phyloP scores from a whole-genome alignment of 2,113 vertebrate genomes.

The Ariopsis seemanni region DNA sequence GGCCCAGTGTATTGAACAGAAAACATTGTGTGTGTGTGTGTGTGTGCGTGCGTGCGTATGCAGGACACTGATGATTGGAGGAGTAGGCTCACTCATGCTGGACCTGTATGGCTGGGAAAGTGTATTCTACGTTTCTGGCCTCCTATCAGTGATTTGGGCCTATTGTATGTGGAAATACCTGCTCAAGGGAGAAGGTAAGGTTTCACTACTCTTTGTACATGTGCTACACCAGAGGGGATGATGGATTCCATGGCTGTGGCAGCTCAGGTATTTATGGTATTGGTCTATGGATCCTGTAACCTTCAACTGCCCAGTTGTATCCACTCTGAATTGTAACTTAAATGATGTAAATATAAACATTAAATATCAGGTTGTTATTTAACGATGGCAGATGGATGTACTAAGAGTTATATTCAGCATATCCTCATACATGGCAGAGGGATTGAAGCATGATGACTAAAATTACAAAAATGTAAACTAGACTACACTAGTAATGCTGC shows the following conservation, averaged over 20 bases:
- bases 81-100: slow-evolving; percentile 86
- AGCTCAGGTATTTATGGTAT: neutral
- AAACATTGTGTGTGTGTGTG: slow-evolving; percentile 30
- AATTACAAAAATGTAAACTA: neutral
- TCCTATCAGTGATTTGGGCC: slow-evolving; percentile 88
- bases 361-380: neutral
- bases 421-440: neutral
- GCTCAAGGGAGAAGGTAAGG: slow-evolving; percentile 81
- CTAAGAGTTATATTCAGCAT: neutral
- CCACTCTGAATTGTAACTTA: no score
- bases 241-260: neutral
- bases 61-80: slow-evolving; percentile 88
- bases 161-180: slow-evolving; percentile 90
- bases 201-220: no score
- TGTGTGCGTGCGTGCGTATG: slow-evolving; percentile 37
- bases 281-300: no score
- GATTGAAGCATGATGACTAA: neutral
- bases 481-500: neutral
- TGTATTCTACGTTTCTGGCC: slow-evolving; percentile 88
- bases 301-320: no score
- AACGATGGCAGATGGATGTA: neutral
- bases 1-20: neutral
- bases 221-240: neutral
- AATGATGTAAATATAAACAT: neutral
- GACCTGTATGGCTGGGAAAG: slow-evolving; percentile 90